Conservation (phyloP, 1,140 invertebrate genomes). For the Drosophila sturtevanti region DNA sequence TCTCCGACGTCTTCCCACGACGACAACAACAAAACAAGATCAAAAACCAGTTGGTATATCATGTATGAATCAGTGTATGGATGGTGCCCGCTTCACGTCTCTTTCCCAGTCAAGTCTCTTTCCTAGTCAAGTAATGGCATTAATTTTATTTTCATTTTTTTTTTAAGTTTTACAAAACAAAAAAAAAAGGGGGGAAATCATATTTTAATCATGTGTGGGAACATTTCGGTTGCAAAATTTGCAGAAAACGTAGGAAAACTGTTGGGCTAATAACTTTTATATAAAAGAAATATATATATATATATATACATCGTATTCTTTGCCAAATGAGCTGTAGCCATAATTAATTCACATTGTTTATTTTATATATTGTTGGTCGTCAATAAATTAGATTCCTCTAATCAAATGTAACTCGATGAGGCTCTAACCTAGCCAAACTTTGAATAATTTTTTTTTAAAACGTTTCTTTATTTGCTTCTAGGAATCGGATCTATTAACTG, state of each 20-base stretch:
- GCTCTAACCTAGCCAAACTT: no score
- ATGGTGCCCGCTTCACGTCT: background rate
- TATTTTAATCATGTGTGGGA: conserved; percentile 68
- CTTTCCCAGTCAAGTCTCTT: conserved; percentile 41
- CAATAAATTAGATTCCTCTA: no score
- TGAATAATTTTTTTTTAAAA: no score
- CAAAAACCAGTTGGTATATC: conserved; percentile 43
- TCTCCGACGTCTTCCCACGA: conserved; percentile 54
- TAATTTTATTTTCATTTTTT: background rate
- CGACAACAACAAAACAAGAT: conserved; percentile 27
- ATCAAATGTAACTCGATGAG: no score
- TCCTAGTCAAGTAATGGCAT: conserved; percentile 18
- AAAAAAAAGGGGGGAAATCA: conserved; percentile 17
- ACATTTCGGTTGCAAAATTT: conserved; percentile 41
- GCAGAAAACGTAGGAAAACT: conserved; percentile 7
- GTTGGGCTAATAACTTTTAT: background rate
- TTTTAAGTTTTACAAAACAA: background rate
- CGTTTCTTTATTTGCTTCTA: no score
- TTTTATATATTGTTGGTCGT: no score
- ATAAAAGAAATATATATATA: background rate
- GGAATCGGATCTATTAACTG: no score
- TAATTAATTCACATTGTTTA: background rate
- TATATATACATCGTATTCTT: background rate
- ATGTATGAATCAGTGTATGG: no score
- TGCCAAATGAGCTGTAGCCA: background rate